phyloP scores from a whole-genome alignment of 2,797 vertebrate species.

The Peromyscus melanophrys region DNA sequence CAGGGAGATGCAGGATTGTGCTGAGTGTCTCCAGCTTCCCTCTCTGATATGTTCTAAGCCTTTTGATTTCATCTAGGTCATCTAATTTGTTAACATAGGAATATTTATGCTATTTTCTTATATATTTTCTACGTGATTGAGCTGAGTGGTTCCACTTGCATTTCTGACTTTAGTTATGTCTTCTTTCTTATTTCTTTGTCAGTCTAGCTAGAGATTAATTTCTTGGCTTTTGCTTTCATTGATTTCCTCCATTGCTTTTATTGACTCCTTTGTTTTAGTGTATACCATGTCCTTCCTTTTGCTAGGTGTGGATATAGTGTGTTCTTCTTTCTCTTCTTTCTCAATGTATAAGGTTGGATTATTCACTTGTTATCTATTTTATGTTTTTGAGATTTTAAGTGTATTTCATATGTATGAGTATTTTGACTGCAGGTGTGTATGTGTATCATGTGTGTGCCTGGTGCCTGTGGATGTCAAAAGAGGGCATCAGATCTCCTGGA shows the following conservation, averaged over 20 bases:
- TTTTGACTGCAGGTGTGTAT: not conserved
- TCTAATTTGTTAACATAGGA: not conserved
- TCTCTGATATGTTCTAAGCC: not conserved
- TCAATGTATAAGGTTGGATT: not conserved
- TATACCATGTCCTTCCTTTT: not conserved
- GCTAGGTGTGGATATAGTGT: not conserved
- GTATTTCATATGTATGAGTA: not conserved
- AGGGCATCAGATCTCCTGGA: not conserved
- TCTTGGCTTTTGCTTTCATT: not conserved
- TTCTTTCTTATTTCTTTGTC: not conserved
- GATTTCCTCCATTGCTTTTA: not conserved
- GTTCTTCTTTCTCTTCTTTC: not conserved
- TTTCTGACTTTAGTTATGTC: not conserved
- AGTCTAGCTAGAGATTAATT: not conserved
- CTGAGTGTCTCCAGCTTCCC: not conserved
- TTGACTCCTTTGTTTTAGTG: not conserved
- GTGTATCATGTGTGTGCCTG: not conserved
- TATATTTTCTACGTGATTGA: not conserved
- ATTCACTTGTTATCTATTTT: not conserved
- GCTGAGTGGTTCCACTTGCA: not conserved
- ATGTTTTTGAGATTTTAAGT: not conserved
- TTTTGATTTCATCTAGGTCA: not conserved
- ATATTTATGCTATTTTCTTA: not conserved
- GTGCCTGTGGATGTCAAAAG: not conserved
- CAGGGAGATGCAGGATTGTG: not conserved